Percentiles rank a stretch among this genome's conserved stretches.
phyloP scores from a whole-genome alignment of 2,113 vertebrate species.

The Malurus melanocephalus region DNA sequence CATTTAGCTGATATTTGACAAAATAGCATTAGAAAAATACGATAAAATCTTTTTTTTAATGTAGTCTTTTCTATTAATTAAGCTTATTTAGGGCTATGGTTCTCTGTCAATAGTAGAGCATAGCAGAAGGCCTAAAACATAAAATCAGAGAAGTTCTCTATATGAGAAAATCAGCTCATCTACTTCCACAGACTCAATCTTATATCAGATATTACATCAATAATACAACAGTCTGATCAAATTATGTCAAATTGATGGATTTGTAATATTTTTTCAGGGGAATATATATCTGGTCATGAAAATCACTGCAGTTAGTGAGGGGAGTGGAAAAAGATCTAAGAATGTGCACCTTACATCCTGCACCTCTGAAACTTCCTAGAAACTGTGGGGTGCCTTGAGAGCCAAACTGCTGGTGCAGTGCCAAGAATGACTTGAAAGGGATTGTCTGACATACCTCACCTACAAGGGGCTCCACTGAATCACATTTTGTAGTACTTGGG shows the following conservation, averaged over 20 bases:
- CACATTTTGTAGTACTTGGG: background rate
- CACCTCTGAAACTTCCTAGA: background rate
- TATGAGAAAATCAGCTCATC: background rate
- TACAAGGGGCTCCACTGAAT: background rate
- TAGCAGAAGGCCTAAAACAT: background rate
- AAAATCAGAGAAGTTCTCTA: background rate
- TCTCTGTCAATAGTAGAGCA: background rate
- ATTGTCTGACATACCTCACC: background rate
- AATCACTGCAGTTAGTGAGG: background rate
- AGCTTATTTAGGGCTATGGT: background rate
- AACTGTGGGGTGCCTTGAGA: background rate
- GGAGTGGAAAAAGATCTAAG: background rate
- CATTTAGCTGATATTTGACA: background rate
- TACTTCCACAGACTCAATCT: background rate
- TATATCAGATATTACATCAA: background rate
- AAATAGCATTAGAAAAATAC: background rate
- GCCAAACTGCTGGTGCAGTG: background rate
- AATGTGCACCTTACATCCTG: background rate
- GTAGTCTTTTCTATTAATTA: background rate
- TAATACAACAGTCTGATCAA: background rate
- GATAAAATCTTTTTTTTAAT: background rate
- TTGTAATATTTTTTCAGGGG: background rate
- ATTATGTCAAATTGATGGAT: background rate
- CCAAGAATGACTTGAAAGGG: background rate
- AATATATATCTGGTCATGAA: background rate